These are phyloP conservation scores for Ophion ellenae DNA, from an alignment of 2,888 invertebrate genomes.

Conservation along the genomic window DNA sequence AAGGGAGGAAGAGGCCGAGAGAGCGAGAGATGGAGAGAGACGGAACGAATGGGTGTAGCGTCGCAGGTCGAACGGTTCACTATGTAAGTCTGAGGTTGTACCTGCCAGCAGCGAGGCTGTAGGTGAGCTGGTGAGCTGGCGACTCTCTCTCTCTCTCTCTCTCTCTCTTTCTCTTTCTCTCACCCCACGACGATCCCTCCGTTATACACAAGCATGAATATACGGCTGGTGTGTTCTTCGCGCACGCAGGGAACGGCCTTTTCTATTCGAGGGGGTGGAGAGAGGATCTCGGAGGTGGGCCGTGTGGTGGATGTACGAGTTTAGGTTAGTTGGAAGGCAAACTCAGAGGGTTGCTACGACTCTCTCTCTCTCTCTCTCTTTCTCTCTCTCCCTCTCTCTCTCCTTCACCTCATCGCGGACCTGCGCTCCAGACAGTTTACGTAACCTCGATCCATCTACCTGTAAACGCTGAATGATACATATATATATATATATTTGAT, in stretches of 20 bases:
- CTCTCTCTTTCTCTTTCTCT: constrained; percentile 6
- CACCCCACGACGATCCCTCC: constrained; percentile 19
- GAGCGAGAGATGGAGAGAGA: constrained; percentile 11
- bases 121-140: constrained; percentile 41
- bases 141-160: constrained; percentile 37
- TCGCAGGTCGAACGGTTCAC: constrained; percentile 56
- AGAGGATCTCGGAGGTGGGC: constrained; percentile 50
- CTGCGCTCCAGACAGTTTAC: constrained; percentile 72
- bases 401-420: constrained; percentile 66
- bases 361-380: constrained; percentile 10
- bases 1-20: background rate
- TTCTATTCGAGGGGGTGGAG: constrained; percentile 5
- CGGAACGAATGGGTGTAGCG: constrained; percentile 51
- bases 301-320: constrained; percentile 14
- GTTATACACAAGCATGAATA: background rate
- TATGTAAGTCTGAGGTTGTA: constrained; percentile 62
- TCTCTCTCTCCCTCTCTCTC: constrained; percentile 49
- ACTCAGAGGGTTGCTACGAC: constrained; percentile 31
- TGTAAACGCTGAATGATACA: constrained; percentile 57
- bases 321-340: constrained; percentile 37
- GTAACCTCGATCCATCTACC: constrained; percentile 74
- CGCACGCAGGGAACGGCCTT: constrained; percentile 33
- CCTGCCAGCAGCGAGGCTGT: constrained; percentile 59
- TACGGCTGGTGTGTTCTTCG: constrained; percentile 38
- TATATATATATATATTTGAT: constrained; percentile 2